Evolutionary conservation across 2,113 vertebrate species (phyloP), one percentile per base, ranked within the genome.

Genomic region (Prinia subflava): DNA sequence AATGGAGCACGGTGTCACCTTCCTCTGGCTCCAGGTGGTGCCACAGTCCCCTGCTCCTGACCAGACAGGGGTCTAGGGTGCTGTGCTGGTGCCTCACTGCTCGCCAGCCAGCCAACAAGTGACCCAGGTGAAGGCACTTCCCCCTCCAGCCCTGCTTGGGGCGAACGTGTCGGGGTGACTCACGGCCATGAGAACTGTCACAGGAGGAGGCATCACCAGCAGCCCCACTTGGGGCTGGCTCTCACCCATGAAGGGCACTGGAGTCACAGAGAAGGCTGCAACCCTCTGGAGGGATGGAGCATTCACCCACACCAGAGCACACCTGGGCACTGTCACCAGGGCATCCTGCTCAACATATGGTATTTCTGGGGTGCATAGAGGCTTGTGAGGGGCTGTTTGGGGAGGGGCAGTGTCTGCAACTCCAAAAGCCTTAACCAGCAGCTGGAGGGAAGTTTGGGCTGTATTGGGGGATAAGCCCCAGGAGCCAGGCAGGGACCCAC

Each of bases 51-150:
- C 41, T 25, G 35, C 31, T 53, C 25, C n/a, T n/a, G 22, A 0
- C 8, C 0, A 0, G 19, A 4, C 0, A 2, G 25, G 53, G 27
- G 10, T 31, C 62, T 1, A 0, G 52, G 68, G 81, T 31, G 42
- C 78, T 5, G 15, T 17, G 20, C 67, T 7, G 5, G 62, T 4
- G 68, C 55, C 90, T 46, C 28, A 0, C 76, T 41, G 50, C 78
- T 85, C 1, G 0, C 27, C 27, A 33, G 77, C 21, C 53, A 63
- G 46, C 0, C 2, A 60, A 65, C 60, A 81, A 88, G 25, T 10
- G 63, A 62, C 28, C 80, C 94, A 81, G 86, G 91, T 87, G 64
- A 91, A 92, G 91, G 33, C 33, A 56, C 89, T 89, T 88, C 76
- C 83, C 60, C 19, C 55, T 65, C 13, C 50, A 73, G 50, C 49